Base-by-base conservation (phyloP, 2,888 invertebrate species). In the Drosophila lutescens region DNA sequence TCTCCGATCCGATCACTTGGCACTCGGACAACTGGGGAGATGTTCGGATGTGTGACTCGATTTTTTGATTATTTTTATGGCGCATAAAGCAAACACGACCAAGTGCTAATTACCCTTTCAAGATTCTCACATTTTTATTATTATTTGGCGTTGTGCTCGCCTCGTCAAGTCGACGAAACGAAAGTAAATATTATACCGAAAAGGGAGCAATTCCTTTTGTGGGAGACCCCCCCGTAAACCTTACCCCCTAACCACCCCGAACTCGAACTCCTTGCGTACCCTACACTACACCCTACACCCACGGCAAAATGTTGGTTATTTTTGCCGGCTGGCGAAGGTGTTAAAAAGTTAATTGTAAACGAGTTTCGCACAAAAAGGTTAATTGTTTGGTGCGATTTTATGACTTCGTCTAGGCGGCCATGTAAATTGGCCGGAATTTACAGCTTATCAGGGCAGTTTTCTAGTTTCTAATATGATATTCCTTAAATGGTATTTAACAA, bases 41-140 rank as follows among this genome's bases (percentile, higher is more conserved):
- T 63, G 41, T 49, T 71, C 72, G 57, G 38, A 74, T 66, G 69
- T 87, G 75, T 62, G 83, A 71, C 74, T 56, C 62, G 65, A 53
- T 74, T 65, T 66, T 74, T 79, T 74, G 74, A 79, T 74, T 72
- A 73, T 78, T 69, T 71, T 80, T 77, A 78, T 78, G 63, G 75
- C 77, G 68, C 60, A 80, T 79, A 73, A 55, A 70, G 55, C 62
- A 77, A 58, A 70, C 63, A 79, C 66, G 74, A 55, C 53, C 66
- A 84, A 71, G 89, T 89, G 85, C 55, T 85, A 85, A 85, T 89
- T 85, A 66, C 58, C 59, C 43, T 74, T 71, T 76, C 89, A 85
- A 87, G 77, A 89, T 85, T 85, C 88, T 89, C 89, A 76, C 87
- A 85, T 77, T 77, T 79, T 55, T 70, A 69, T 68, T 69, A 69